Evolutionary conservation across 2,888 invertebrate species (phyloP).

Genomic region (Oscheius myriophilus): DNA sequence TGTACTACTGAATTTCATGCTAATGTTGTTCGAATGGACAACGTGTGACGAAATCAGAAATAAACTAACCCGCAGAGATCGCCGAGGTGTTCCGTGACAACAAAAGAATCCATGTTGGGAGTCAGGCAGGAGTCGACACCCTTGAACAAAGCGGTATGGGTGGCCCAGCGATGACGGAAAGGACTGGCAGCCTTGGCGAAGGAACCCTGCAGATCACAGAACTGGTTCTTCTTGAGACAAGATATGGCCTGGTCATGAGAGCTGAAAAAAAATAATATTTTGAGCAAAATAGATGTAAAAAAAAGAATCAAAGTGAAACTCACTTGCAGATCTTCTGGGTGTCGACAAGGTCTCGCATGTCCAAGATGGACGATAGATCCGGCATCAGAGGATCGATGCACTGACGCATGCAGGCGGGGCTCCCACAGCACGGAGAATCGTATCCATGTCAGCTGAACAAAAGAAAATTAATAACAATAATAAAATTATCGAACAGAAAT

Average conservation of each 20-base stretch:
- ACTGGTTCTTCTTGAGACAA: slow-evolving; percentile 38
- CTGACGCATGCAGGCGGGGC: slow-evolving; percentile 43
- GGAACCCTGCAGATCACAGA: slow-evolving; percentile 40
- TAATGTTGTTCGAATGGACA: no score
- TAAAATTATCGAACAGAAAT: no score
- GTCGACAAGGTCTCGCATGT: slow-evolving; percentile 41
- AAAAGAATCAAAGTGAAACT: no score
- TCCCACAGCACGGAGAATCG: slow-evolving; percentile 48
- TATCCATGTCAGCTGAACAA: slow-evolving; percentile 32
- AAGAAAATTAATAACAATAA: no score
- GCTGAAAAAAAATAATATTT: no score
- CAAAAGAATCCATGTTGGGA: slow-evolving; percentile 38
- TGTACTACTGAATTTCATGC: no score
- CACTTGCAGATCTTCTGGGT: slow-evolving; percentile 39
- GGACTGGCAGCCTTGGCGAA: slow-evolving; percentile 28
- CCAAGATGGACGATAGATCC: slow-evolving; percentile 41
- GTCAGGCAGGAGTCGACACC: slow-evolving; percentile 36
- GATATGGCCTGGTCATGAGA: slow-evolving; percentile 38
- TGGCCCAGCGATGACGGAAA: slow-evolving; percentile 31
- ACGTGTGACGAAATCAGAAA: no score
- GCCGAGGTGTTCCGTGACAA: slow-evolving; percentile 48
- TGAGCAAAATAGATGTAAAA: no score
- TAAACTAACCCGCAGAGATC: slow-evolving; percentile 27
- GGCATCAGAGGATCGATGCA: slow-evolving; percentile 44
- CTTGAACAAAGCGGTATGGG: slow-evolving; percentile 40